Conservation (phyloP, 2,113 vertebrate genomes). For the Willisornis vidua region DNA sequence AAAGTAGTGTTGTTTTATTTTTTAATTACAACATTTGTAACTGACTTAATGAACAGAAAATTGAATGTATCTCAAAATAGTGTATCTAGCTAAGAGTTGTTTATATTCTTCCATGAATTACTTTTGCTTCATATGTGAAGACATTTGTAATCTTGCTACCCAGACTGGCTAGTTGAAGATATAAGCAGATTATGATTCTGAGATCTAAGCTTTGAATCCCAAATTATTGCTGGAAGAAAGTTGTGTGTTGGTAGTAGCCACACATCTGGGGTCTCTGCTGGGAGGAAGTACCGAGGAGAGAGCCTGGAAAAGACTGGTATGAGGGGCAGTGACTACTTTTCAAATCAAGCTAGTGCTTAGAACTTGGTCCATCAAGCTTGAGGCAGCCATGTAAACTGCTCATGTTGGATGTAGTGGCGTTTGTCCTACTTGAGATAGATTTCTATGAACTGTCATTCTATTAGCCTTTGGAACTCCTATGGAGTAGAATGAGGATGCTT, state of each 20-base stretch:
- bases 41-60: background rate
- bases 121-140: background rate
- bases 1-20: background rate
- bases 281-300: background rate
- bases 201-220: background rate
- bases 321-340: background rate
- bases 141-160: background rate
- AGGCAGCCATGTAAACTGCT: background rate
- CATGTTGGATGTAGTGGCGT: background rate
- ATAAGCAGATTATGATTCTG: background rate
- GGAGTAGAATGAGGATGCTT: background rate
- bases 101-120: background rate
- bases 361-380: background rate
- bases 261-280: background rate
- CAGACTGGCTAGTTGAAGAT: background rate
- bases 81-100: background rate
- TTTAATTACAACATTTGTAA: background rate
- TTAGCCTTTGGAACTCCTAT: background rate
- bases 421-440: background rate
- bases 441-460: background rate
- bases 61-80: background rate
- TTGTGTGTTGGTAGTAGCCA: background rate
- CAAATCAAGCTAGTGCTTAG: background rate
- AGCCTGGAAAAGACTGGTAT: background rate
- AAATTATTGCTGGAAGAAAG: background rate